Percentiles rank a stretch among this genome's conserved stretches.
phyloP scores from a whole-genome alignment of 53 echinoderm and acorn worm genomes.

The Holothuria leucospilota region DNA sequence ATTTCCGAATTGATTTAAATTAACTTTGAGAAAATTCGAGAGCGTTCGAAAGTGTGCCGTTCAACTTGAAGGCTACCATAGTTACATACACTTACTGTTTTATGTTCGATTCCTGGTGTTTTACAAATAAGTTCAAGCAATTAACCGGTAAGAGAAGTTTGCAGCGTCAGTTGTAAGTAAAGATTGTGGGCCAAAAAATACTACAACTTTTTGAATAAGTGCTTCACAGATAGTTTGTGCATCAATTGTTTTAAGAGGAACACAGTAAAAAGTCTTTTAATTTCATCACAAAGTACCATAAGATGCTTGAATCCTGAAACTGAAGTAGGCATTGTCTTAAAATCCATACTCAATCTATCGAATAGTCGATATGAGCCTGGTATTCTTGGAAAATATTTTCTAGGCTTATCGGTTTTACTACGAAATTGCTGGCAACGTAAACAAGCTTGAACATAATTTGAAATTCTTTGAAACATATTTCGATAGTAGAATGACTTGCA shows the following conservation, averaged over 20 bases:
- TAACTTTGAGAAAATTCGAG: conserved; percentile 43
- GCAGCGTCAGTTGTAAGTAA: conserved; percentile 45
- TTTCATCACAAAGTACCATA: conserved; percentile 53
- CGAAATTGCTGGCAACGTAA: conserved; percentile 18
- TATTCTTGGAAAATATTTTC: conserved; percentile 11
- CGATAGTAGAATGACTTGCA: no score
- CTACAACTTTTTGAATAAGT: conserved; percentile 17
- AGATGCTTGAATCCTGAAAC: conserved; percentile 13
- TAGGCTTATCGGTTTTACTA: background rate
- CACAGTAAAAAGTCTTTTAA: conserved; percentile 44
- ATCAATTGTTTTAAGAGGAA: background rate
- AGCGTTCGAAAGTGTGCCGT: conserved; percentile 54
- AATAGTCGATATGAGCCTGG: conserved; percentile 16
- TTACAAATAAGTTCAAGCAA: conserved; percentile 46
- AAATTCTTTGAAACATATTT: no score
- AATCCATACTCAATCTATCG: conserved; percentile 30
- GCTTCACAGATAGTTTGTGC: no score
- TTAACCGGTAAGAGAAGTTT: conserved; percentile 29
- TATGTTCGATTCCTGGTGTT: conserved; percentile 44
- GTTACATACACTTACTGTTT: conserved; percentile 14
- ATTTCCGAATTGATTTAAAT: conserved; percentile 44
- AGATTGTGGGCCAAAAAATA: conserved; percentile 44
- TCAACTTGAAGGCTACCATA: conserved; percentile 38
- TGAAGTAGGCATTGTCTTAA: conserved; percentile 32
- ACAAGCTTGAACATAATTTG: conserved; percentile 25